phyloP scores from a whole-genome alignment of 1,140 invertebrate species.

The Drosophila santomea region DNA sequence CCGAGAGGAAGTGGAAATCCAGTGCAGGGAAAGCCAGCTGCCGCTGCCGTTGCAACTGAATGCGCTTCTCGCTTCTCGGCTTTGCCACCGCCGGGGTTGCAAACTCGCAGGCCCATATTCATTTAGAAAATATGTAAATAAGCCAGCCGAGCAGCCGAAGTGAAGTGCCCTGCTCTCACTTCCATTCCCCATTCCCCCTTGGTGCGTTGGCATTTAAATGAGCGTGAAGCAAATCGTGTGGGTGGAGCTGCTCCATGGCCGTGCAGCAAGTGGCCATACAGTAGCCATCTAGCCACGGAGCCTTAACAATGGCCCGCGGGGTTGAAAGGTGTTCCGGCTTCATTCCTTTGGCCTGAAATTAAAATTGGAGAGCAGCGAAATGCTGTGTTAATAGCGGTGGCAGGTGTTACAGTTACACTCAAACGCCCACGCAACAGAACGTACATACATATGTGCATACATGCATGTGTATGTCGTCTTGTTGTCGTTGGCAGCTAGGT shows the following conservation, averaged over 20 bases:
- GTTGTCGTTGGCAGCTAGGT: slow-evolving; percentile 18
- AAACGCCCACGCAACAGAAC: slow-evolving; percentile 46
- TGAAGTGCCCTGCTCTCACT: slow-evolving; percentile 10
- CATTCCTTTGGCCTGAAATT: slow-evolving; percentile 59
- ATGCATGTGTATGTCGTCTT: neutral
- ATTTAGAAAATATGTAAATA: slow-evolving; percentile 76
- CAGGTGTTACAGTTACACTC: slow-evolving; percentile 46
- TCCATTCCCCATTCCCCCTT: neutral
- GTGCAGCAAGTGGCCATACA: neutral
- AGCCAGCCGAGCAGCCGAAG: slow-evolving; percentile 32
- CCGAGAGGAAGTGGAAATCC: slow-evolving; percentile 65
- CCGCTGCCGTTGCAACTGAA: slow-evolving; percentile 67
- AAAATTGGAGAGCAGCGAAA: slow-evolving; percentile 52
- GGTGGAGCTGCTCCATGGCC: slow-evolving; percentile 12
- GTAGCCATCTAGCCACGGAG: slow-evolving; percentile 3
- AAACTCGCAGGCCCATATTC: slow-evolving; percentile 31
- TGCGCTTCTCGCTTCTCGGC: slow-evolving; percentile 61
- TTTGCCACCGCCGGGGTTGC: slow-evolving; percentile 47
- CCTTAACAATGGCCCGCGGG: slow-evolving; percentile 35
- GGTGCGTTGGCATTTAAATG: slow-evolving; percentile 67
- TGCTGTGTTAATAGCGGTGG: slow-evolving; percentile 45
- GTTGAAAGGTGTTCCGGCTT: slow-evolving; percentile 70
- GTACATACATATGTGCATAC: too few species aligned
- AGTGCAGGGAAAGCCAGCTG: slow-evolving; percentile 55
- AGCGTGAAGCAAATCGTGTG: slow-evolving; percentile 56